These are phyloP conservation scores for Abramis brama DNA, from an alignment of 2,113 vertebrate species.

Conservation along the genomic window DNA sequence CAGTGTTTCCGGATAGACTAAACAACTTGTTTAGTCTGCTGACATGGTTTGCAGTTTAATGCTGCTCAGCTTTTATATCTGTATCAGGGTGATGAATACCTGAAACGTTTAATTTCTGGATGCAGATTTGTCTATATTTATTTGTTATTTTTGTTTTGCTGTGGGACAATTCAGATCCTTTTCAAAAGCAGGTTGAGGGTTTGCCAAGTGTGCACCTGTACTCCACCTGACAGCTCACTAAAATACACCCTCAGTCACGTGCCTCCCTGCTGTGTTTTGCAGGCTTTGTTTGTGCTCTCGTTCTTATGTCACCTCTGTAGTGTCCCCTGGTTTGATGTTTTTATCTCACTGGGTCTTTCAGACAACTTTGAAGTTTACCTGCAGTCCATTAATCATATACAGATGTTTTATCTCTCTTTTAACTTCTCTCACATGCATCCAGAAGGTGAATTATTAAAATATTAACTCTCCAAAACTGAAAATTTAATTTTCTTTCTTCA, in stretches of 20 bases:
- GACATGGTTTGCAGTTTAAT: not conserved
- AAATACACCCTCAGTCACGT: constrained; percentile 44
- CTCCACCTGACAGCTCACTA: constrained; percentile 31
- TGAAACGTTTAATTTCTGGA: not conserved
- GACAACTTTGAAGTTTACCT: constrained; percentile 24
- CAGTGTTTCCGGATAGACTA: constrained; percentile 3
- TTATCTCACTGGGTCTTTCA: constrained; percentile 26
- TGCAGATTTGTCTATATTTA: not conserved
- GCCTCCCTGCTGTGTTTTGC: constrained; percentile 17
- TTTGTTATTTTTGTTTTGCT: not conserved
- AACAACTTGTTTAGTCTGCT: not conserved
- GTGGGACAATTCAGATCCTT: not conserved
- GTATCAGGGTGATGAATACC: not conserved
- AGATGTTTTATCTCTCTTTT: constrained; percentile 30
- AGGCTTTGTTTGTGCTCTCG: constrained; percentile 11
- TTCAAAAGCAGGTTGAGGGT: not conserved
- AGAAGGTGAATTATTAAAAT: not conserved
- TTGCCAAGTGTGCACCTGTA: constrained; percentile 31
- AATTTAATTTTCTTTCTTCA: constrained; percentile 41
- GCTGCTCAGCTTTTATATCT: not conserved
- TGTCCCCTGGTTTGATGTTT: constrained; percentile 31
- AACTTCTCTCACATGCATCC: not conserved
- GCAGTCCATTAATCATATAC: constrained; percentile 41
- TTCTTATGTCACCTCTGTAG: constrained; percentile 26
- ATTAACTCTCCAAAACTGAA: not conserved